A percentile compares a stretch with the other conserved stretches of the same genome.
phyloP scores from a whole-genome alignment of 1,140 invertebrate species.

The Penaeus vannamei region DNA sequence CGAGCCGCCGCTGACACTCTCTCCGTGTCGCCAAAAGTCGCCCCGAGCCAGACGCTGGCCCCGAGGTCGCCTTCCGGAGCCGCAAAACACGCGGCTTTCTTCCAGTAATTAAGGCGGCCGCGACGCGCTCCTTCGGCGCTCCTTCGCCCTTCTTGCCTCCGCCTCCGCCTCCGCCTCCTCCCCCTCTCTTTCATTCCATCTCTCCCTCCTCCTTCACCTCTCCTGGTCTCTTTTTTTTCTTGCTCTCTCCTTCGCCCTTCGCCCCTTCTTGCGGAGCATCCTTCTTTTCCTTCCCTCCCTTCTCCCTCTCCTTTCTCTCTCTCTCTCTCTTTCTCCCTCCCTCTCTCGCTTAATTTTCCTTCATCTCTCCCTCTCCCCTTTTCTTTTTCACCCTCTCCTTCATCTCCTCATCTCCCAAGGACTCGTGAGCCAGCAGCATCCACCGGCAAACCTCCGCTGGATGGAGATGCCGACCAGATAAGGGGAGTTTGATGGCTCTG shows the following conservation, averaged over 20 bases:
- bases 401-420: not conserved
- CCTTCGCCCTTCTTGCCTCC: not conserved
- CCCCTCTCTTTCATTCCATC: not conserved
- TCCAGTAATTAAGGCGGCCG: too few relatives aligned
- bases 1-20: too few relatives aligned
- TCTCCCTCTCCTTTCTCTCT: not conserved
- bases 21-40: too few relatives aligned
- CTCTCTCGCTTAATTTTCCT: not conserved
- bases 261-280: not conserved
- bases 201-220: not conserved
- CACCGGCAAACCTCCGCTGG: too few relatives aligned
- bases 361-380: not conserved
- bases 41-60: too few relatives aligned
- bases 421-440: too few relatives aligned
- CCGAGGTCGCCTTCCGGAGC: too few relatives aligned
- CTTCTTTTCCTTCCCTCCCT: not conserved
- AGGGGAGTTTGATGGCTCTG: too few relatives aligned
- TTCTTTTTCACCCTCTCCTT: not conserved
- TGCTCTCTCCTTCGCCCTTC: not conserved
- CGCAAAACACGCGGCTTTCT: too few relatives aligned
- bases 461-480: too few relatives aligned
- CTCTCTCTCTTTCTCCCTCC: not conserved
- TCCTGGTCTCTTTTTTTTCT: not conserved
- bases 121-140: too few relatives aligned
- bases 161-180: not conserved